Evolutionary conservation across 1,140 invertebrate genomes (phyloP).

Genomic region (Leptinotarsa undecemlineata): DNA sequence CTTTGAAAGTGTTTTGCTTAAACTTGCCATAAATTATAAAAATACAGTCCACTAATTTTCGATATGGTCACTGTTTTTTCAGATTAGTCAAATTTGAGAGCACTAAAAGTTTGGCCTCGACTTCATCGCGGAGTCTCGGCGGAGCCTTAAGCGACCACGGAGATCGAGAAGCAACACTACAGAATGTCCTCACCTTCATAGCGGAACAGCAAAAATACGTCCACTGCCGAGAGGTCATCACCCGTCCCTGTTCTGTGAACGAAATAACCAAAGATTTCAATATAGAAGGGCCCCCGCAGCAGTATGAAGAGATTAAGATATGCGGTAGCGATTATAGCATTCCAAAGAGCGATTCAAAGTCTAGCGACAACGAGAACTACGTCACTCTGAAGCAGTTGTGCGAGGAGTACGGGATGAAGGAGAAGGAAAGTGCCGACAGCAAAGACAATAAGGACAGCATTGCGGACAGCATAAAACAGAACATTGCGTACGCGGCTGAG

Average conservation of each 20-base stretch:
- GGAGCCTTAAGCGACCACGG: conserved; percentile 58
- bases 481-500: conserved; percentile 67
- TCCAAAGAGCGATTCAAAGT: conserved; percentile 36
- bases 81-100: conserved; percentile 79
- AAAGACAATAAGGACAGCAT: conserved; percentile 33
- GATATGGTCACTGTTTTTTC: conserved; percentile 47
- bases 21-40: no score
- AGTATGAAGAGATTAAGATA: conserved; percentile 42
- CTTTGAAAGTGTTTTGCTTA: no score
- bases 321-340: conserved; percentile 34
- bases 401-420: conserved; percentile 44
- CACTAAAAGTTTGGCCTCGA: conserved; percentile 76
- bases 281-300: conserved; percentile 50
- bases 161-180: conserved; percentile 71
- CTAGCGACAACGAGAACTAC: conserved; percentile 49
- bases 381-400: conserved; percentile 52
- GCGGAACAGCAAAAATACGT: conserved; percentile 76
- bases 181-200: conserved; percentile 74
- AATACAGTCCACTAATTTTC: no score
- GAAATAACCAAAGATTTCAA: conserved; percentile 52
- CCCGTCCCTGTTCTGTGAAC: conserved; percentile 54
- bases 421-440: conserved; percentile 36
- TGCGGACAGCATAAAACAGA: conserved; percentile 38
- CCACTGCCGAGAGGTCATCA: conserved; percentile 56
- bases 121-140: conserved; percentile 66